A percentile compares a stretch with the other conserved stretches of the same genome.
Evolutionary conservation across 2,888 invertebrate species (phyloP).

Genomic region (Leptura quadrifasciata): DNA sequence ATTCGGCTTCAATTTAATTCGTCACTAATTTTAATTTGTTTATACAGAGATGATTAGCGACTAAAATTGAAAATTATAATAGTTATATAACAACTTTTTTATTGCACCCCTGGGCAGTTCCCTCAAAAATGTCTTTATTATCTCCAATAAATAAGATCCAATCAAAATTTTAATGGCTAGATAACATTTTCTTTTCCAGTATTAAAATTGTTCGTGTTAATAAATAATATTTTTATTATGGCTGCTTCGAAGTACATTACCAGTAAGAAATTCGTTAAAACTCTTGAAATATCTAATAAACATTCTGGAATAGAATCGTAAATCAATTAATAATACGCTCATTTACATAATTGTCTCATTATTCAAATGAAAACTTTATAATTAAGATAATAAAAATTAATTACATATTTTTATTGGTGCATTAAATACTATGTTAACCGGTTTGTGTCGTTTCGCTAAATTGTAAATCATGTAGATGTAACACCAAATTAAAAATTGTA

Average conservation of each 20-base stretch:
- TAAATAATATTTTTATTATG: slow-evolving; percentile 22
- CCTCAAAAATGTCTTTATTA: slow-evolving; percentile 20
- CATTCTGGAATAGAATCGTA: slow-evolving; percentile 16
- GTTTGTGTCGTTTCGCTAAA: slow-evolving; percentile 24
- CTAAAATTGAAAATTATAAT: slow-evolving; percentile 2
- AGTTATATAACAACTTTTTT: slow-evolving; percentile 12
- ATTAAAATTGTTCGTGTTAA: slow-evolving; percentile 6
- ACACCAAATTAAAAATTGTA: slow-evolving; percentile 6
- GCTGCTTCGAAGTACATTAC: not conserved
- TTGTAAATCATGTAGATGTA: slow-evolving; percentile 18
- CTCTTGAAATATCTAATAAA: slow-evolving; percentile 8
- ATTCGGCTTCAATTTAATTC: not conserved
- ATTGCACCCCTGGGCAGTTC: slow-evolving; percentile 20
- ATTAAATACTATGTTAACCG: slow-evolving; percentile 20
- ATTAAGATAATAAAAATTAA: slow-evolving; percentile 28
- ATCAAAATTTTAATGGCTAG: slow-evolving; percentile 9
- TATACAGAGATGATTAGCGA: slow-evolving; percentile 4
- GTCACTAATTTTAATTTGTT: slow-evolving; percentile 12
- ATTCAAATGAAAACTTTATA: slow-evolving; percentile 22
- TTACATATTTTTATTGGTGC: slow-evolving; percentile 19
- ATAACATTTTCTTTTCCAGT: slow-evolving; percentile 15
- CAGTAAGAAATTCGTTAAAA: not conserved
- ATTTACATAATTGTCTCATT: slow-evolving; percentile 27
- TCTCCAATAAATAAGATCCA: slow-evolving; percentile 19
- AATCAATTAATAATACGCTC: slow-evolving; percentile 18